Percentiles rank a stretch among this genome's conserved stretches.
phyloP scores from a whole-genome alignment of 92 coral and sea anemone genomes.

The Diadumene lineata region DNA sequence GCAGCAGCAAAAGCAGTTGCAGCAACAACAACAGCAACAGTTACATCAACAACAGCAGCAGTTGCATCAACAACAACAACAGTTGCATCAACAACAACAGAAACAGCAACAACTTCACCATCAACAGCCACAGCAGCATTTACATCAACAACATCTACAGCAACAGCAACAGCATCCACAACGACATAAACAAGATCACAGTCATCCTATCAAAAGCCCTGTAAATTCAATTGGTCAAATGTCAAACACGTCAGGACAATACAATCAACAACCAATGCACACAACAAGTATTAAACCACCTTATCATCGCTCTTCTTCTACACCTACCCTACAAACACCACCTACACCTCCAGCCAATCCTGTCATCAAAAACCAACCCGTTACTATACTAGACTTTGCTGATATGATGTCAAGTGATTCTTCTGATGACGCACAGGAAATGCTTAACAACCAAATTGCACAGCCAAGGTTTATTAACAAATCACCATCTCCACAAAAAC shows the following conservation, averaged over 20 bases:
- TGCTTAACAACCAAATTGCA: slow-evolving; percentile 32
- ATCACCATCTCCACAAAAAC: slow-evolving; percentile 50
- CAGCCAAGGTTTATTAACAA: slow-evolving; percentile 50
- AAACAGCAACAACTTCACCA: not conserved
- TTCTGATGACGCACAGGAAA: slow-evolving; percentile 37
- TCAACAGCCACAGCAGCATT: slow-evolving; percentile 5
- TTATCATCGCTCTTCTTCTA: not conserved
- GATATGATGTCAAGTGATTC: slow-evolving; percentile 62
- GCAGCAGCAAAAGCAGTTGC: slow-evolving; percentile 6
- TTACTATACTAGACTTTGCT: slow-evolving; percentile 83
- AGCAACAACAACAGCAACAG: slow-evolving; percentile 8
- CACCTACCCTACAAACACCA: slow-evolving; percentile 3
- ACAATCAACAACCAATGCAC: slow-evolving; percentile 6
- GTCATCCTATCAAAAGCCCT: not conserved
- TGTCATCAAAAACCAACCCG: slow-evolving; percentile 48
- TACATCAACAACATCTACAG: slow-evolving; percentile 32
- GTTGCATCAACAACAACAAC: slow-evolving; percentile 13
- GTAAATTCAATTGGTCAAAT: slow-evolving; percentile 2
- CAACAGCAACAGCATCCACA: slow-evolving; percentile 29
- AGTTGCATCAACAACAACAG: slow-evolving; percentile 3
- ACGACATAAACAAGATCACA: not conserved
- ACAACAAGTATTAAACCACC: slow-evolving; percentile 7
- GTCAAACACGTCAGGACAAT: not conserved
- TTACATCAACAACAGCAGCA: not conserved
- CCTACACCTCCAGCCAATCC: slow-evolving; percentile 29